A percentile compares a stretch with the other conserved stretches of the same genome.
phyloP scores from a whole-genome alignment of 2,888 invertebrate species.

The Nowickia ferox region DNA sequence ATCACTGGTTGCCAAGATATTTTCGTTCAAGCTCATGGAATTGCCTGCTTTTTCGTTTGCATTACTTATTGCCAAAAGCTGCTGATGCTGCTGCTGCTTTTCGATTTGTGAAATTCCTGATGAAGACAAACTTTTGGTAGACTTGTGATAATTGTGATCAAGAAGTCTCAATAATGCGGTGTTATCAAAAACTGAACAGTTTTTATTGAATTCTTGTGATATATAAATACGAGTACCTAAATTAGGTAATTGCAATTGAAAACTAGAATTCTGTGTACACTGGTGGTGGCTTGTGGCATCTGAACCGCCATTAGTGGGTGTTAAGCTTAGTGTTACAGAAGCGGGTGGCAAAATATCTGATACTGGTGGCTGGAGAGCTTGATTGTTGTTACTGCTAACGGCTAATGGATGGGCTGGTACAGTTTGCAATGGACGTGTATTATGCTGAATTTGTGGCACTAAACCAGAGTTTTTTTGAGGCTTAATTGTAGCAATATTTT shows the following conservation, averaged over 20 bases:
- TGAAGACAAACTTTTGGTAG: neutral
- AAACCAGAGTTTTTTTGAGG: conserved; percentile 37
- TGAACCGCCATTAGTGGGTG: neutral
- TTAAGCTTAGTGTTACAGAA: neutral
- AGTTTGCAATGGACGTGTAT: conserved; percentile 51
- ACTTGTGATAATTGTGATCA: conserved; percentile 39
- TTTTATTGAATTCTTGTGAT: conserved; percentile 68
- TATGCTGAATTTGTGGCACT: conserved; percentile 67
- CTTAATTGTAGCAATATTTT: conserved; percentile 36
- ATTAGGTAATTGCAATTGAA: conserved; percentile 8
- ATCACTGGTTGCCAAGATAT: neutral
- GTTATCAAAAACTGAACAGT: conserved; percentile 70
- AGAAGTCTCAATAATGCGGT: conserved; percentile 48
- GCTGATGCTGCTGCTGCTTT: neutral
- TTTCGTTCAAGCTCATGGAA: neutral
- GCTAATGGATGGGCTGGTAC: neutral
- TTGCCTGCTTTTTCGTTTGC: neutral
- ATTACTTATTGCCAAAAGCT: neutral
- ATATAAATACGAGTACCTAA: conserved; percentile 33
- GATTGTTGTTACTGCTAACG: neutral
- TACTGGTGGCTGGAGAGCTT: neutral
- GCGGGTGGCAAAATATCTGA: neutral
- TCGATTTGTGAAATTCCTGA: neutral
- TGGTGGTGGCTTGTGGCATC: neutral
- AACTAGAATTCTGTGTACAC: neutral